A percentile compares a stretch with the other conserved stretches of the same genome.
Evolutionary conservation across 2,888 invertebrate species (phyloP).

Genomic region (Pheosia gnoma): DNA sequence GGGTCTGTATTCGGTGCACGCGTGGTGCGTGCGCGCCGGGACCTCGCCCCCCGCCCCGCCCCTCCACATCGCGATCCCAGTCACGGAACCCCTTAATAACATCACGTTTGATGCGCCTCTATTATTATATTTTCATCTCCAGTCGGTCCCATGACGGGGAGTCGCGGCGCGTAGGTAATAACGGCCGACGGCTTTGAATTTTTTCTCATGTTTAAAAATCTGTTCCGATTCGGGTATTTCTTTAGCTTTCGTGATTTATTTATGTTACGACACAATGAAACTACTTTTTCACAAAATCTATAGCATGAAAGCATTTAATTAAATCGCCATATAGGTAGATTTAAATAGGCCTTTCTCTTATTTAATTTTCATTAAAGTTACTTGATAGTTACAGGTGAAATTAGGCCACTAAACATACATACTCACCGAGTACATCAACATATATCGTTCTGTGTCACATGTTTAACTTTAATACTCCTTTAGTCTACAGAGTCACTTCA

Average conservation of each 20-base stretch:
- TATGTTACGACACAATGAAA: conserved; percentile 10
- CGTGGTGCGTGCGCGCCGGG: conserved; percentile 68
- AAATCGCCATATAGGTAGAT: too few species aligned
- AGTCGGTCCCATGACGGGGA: conserved; percentile 75
- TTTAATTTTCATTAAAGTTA: too few species aligned
- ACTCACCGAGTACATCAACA: not conserved
- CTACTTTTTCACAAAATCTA: not conserved
- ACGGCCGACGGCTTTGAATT: conserved; percentile 52
- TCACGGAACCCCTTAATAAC: conserved; percentile 82
- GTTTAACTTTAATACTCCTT: not conserved
- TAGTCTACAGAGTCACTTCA: not conserved
- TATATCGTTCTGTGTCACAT: not conserved
- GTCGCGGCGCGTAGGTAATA: conserved; percentile 58
- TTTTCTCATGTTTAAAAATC: conserved; percentile 45
- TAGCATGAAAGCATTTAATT: not conserved
- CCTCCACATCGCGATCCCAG: conserved; percentile 61
- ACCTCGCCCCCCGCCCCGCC: conserved; percentile 14
- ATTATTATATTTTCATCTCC: conserved; percentile 84
- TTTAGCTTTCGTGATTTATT: conserved; percentile 16
- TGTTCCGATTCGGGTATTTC: conserved; percentile 31
- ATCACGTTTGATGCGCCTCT: conserved; percentile 84
- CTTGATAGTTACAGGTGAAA: too few species aligned
- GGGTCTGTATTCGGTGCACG: conserved; percentile 71
- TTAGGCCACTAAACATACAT: too few species aligned
- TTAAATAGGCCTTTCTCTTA: too few species aligned